These are phyloP conservation scores for Apus apus DNA, from an alignment of 2,113 vertebrate genomes.

Conservation along the genomic window DNA sequence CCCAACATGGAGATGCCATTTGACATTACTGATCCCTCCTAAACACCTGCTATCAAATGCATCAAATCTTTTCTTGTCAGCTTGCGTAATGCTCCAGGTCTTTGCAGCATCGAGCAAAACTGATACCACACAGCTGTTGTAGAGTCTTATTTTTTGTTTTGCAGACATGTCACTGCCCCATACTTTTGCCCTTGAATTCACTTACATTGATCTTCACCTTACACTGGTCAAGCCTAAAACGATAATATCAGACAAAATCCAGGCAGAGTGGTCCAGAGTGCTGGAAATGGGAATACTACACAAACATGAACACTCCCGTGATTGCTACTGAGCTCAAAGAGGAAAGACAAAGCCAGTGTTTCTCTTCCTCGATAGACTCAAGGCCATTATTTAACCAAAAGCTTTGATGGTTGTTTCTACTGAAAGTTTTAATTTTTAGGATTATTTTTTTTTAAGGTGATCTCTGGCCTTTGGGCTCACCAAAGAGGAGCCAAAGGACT, in stretches of 20 bases:
- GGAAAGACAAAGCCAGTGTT: background rate
- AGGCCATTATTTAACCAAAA: background rate
- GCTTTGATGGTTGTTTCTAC: background rate
- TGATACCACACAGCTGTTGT: constrained; percentile 78
- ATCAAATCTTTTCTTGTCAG: constrained; percentile 77
- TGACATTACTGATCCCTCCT: constrained; percentile 72
- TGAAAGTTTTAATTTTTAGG: background rate
- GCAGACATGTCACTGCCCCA: constrained; percentile 62
- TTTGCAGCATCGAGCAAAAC: constrained; percentile 73
- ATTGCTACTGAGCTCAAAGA: background rate
- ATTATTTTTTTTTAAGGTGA: background rate
- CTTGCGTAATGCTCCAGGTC: constrained; percentile 74
- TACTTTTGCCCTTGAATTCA: constrained; percentile 71
- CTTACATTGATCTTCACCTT: constrained; percentile 60
- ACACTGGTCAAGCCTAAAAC: constrained; percentile 7
- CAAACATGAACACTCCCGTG: background rate
- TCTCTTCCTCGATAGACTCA: background rate
- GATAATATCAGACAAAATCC: background rate
- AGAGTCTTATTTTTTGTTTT: constrained; percentile 75
- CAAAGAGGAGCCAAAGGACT: background rate
- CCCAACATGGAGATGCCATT: constrained; percentile 53
- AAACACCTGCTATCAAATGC: constrained; percentile 78
- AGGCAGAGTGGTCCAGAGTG: background rate
- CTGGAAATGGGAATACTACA: background rate
- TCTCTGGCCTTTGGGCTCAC: background rate